These are phyloP conservation scores for Syrista parreyssii DNA, from an alignment of 2,888 invertebrate species.

Conservation along the genomic window DNA sequence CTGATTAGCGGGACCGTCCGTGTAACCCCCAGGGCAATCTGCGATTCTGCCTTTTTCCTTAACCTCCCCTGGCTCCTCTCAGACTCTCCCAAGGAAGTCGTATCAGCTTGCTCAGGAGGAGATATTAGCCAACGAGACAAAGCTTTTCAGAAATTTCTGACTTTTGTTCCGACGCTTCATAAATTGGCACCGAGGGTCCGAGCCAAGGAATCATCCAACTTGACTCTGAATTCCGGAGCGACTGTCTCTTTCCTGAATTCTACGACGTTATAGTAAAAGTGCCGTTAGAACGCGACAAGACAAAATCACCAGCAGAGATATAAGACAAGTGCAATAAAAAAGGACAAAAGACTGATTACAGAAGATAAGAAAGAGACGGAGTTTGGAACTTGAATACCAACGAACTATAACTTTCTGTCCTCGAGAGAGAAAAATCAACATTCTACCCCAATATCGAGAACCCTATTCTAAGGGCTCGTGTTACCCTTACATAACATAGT, in stretches of 20 bases:
- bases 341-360: background rate
- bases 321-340: background rate
- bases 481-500: background rate
- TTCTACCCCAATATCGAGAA: background rate
- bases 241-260: background rate
- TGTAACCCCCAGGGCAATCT: slow-evolving; percentile 38
- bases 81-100: slow-evolving; percentile 6
- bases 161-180: slow-evolving; percentile 2
- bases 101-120: slow-evolving; percentile 20
- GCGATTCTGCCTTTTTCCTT: slow-evolving; percentile 21
- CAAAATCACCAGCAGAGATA: background rate
- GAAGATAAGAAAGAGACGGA: background rate
- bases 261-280: background rate
- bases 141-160: slow-evolving; percentile 17
- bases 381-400: background rate
- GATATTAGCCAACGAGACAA: slow-evolving; percentile 22
- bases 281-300: background rate
- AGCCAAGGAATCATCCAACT: background rate
- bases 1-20: slow-evolving; percentile 42
- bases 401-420: background rate
- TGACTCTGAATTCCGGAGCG: background rate
- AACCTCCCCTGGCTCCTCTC: background rate
- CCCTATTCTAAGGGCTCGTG: background rate
- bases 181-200: background rate
- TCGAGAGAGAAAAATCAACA: background rate